Evolutionary conservation across 2,113 vertebrate genomes (phyloP).

Genomic region (Sinocyclocheilus anophthalmus): DNA sequence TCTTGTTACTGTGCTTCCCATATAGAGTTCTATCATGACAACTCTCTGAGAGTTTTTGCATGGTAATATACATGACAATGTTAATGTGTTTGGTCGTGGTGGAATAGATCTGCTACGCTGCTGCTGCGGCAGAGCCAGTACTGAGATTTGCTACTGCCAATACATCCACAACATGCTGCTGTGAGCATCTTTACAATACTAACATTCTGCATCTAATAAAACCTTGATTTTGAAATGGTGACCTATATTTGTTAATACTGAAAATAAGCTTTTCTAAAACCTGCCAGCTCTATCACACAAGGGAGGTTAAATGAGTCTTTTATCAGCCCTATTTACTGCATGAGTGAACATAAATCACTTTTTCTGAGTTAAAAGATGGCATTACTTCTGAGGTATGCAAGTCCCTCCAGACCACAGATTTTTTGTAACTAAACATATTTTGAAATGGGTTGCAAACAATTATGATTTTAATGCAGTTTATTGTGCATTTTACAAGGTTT

Average conservation of each 20-base stretch:
- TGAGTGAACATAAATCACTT: constrained; percentile 32
- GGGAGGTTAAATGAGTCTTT: constrained; percentile 31
- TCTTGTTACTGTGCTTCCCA: neutral
- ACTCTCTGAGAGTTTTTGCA: too few relatives aligned
- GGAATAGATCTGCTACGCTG: too few relatives aligned
- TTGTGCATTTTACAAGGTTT: neutral
- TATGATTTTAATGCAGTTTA: neutral
- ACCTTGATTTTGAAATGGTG: too few relatives aligned
- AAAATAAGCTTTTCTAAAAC: neutral
- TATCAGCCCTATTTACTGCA: constrained; percentile 24
- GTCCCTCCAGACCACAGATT: neutral
- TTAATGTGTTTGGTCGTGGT: too few relatives aligned
- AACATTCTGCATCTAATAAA: neutral
- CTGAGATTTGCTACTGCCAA: too few relatives aligned
- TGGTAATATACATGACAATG: too few relatives aligned
- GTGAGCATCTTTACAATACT: neutral
- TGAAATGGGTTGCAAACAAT: neutral
- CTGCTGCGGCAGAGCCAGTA: too few relatives aligned
- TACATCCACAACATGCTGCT: too few relatives aligned
- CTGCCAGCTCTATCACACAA: neutral
- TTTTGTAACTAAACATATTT: neutral
- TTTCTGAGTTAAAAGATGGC: constrained; percentile 36
- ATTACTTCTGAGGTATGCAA: constrained; percentile 34
- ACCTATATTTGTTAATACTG: too few relatives aligned
- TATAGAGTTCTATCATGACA: neutral